A percentile compares a stretch with the other conserved stretches of the same genome.
Conservation (phyloP, 2,113 vertebrate genomes). For the Suricata suricatta region DNA sequence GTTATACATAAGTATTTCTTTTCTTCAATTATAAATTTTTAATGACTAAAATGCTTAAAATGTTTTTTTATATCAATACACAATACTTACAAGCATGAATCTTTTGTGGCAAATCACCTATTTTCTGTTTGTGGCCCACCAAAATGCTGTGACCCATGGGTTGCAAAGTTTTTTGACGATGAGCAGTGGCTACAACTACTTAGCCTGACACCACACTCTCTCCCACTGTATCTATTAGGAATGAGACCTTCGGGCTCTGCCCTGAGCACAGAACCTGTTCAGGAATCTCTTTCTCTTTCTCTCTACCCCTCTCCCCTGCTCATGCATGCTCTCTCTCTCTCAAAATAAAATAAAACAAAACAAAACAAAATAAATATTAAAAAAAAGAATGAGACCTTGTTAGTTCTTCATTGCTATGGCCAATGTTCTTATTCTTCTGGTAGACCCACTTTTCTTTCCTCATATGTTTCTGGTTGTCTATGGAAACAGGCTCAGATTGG, state of each 20-base stretch:
- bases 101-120: background rate
- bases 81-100: background rate
- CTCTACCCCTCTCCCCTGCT: too few species aligned
- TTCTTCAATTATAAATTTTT: background rate
- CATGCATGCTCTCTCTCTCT: too few species aligned
- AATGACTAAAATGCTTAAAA: background rate
- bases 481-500: background rate
- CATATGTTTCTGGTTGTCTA: background rate
- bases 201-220: background rate
- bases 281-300: too few species aligned
- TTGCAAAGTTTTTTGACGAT: background rate
- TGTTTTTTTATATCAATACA: background rate
- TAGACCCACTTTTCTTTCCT: background rate
- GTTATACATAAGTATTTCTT: background rate
- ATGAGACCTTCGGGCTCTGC: background rate
- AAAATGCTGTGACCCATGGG: background rate
- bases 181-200: background rate
- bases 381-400: too few species aligned
- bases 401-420: background rate
- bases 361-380: too few species aligned
- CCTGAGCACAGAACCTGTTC: too few species aligned
- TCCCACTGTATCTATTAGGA: background rate
- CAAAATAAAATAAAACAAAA: too few species aligned
- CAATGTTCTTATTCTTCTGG: background rate
- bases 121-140: background rate